Evolutionary conservation across 2,797 vertebrate species (phyloP).

Genomic region (Coccyzus lansbergi): DNA sequence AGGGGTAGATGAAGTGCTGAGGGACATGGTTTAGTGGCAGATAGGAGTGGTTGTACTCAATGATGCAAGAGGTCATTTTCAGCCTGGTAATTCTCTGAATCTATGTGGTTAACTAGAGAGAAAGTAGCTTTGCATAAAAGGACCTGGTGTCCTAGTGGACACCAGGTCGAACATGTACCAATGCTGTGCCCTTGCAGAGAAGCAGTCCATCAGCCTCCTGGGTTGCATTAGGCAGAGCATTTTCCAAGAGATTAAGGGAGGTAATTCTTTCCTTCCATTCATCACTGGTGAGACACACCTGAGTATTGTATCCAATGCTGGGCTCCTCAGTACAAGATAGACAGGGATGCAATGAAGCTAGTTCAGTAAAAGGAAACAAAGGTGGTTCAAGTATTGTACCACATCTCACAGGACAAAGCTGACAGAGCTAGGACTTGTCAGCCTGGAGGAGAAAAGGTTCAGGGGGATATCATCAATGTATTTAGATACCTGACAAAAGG

Average conservation of each 20-base stretch:
- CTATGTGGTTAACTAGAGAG: too few relatives aligned
- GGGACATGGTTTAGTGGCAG: too few relatives aligned
- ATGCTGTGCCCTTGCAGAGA: accelerated
- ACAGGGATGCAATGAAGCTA: accelerated
- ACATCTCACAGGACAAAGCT: neutral
- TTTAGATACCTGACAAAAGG: neutral
- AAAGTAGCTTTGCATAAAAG: neutral
- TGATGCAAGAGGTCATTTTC: too few relatives aligned
- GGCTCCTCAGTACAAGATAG: neutral
- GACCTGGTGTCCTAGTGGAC: accelerated
- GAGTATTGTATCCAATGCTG: neutral
- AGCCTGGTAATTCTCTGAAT: too few relatives aligned
- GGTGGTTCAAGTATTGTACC: neutral
- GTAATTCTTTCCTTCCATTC: neutral
- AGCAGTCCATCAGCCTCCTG: neutral
- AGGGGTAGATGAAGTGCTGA: too few relatives aligned
- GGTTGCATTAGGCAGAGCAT: neutral
- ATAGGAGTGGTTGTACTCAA: too few relatives aligned
- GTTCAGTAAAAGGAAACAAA: neutral
- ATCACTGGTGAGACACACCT: neutral
- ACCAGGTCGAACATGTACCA: neutral
- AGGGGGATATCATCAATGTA: neutral
- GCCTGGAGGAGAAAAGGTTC: neutral
- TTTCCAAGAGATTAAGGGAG: neutral
- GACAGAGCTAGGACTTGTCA: neutral